Evolutionary conservation across 2,113 vertebrate genomes (phyloP).

Genomic region (Neomonachus schauinslandi): DNA sequence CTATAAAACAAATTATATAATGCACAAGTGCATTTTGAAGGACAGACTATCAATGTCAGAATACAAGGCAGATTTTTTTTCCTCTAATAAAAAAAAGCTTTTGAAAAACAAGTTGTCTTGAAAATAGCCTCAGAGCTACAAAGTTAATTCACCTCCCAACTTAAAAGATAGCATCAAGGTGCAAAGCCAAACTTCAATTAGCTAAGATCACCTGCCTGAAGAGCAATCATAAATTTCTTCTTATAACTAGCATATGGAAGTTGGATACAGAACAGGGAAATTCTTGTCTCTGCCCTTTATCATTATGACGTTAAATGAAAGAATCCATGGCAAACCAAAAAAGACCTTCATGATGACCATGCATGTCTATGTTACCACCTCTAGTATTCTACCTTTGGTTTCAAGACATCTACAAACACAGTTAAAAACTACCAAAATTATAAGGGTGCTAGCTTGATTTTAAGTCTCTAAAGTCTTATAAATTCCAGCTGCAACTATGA

Average conservation of each 20-base stretch:
- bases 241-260: neutral
- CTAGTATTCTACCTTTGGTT: neutral
- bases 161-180: neutral
- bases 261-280: neutral
- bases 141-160: neutral
- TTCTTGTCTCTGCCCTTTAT: neutral
- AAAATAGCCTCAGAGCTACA: slow-evolving; percentile 19
- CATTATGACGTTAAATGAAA: neutral
- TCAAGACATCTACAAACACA: slow-evolving; percentile 21
- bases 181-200: neutral
- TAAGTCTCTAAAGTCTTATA: neutral
- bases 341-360: neutral
- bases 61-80: neutral
- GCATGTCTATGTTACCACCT: neutral
- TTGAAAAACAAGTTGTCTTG: slow-evolving; percentile 49
- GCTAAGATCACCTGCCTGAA: slow-evolving; percentile 10
- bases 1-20: neutral
- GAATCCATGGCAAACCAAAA: neutral
- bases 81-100: neutral
- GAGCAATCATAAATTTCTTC: neutral
- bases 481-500: neutral
- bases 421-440: slow-evolving; percentile 24
- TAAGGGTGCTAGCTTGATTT: neutral
- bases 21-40: neutral
- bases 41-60: neutral